A percentile compares a stretch with the other conserved stretches of the same genome.
Evolutionary conservation across 2,797 vertebrate species (phyloP).

Genomic region (Bufotes viridis): DNA sequence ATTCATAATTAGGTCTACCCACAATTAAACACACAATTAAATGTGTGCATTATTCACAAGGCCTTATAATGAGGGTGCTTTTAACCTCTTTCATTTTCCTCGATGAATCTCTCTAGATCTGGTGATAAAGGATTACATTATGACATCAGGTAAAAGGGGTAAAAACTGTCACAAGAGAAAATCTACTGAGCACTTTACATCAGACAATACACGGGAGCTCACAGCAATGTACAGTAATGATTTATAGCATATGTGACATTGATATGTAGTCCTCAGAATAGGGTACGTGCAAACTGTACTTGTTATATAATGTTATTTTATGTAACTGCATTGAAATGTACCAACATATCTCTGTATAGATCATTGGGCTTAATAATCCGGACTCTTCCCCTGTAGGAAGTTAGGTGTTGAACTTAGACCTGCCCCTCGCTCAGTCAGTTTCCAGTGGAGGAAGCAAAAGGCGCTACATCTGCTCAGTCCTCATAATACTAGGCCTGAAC

Average conservation of each 20-base stretch:
- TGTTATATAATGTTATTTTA: too few species aligned
- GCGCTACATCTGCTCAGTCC: too few species aligned
- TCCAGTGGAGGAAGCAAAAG: too few species aligned
- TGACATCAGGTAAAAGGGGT: not conserved
- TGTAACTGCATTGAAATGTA: too few species aligned
- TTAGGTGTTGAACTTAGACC: too few species aligned
- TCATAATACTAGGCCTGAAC: too few species aligned
- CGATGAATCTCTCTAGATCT: conserved; percentile 16
- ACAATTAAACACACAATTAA: conserved; percentile 53
- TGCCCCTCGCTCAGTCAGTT: too few species aligned
- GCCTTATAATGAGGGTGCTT: conserved; percentile 27
- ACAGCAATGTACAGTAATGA: not conserved
- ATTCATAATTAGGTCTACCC: conserved; percentile 45
- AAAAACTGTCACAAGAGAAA: not conserved
- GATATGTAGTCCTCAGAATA: too few species aligned
- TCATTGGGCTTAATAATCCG: too few species aligned
- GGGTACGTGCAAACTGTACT: too few species aligned
- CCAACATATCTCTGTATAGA: too few species aligned
- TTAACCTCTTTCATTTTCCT: conserved; percentile 26
- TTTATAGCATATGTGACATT: not conserved
- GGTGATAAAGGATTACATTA: not conserved
- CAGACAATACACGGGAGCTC: not conserved
- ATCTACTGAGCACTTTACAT: not conserved
- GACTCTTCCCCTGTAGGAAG: too few species aligned
- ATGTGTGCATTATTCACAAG: conserved; percentile 10